A percentile compares a stretch with the other conserved stretches of the same genome.
Evolutionary conservation across 2,113 vertebrate genomes (phyloP).

Genomic region (Larimichthys polyactis): DNA sequence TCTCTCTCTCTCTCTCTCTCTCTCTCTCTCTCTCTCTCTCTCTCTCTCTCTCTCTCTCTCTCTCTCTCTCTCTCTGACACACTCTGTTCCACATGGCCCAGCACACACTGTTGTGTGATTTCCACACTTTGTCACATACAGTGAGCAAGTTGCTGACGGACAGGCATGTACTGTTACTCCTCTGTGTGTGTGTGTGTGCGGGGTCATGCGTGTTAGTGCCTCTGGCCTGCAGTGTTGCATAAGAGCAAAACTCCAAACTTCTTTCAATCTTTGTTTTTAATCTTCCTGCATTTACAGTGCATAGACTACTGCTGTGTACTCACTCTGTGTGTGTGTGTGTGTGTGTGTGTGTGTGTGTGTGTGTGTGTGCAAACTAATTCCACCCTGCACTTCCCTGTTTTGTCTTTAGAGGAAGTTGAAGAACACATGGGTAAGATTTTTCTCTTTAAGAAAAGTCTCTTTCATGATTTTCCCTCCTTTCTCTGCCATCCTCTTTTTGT

Average conservation of each 20-base stretch:
- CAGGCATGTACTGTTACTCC: conserved; percentile 1
- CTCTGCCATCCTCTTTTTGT: neutral
- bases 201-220: neutral
- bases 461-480: neutral
- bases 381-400: conserved; percentile 21
- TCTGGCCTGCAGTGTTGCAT: conserved; percentile 31
- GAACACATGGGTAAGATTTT: neutral
- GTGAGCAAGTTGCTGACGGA: conserved; percentile 23
- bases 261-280: neutral
- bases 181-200: neutral
- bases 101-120: conserved; percentile 4
- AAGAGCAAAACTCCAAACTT: conserved; percentile 5
- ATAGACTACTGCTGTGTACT: neutral
- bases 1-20: neutral
- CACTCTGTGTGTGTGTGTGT: neutral
- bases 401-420: conserved; percentile 11
- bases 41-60: neutral
- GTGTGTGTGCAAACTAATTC: neutral
- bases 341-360: neutral
- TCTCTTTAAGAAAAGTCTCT: neutral
- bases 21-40: too few relatives aligned
- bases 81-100: neutral
- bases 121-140: conserved; percentile 30
- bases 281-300: neutral
- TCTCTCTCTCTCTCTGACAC: neutral